These are phyloP conservation scores for Drosophila neonasuta DNA, from an alignment of 2,888 invertebrate genomes.

Conservation along the genomic window DNA sequence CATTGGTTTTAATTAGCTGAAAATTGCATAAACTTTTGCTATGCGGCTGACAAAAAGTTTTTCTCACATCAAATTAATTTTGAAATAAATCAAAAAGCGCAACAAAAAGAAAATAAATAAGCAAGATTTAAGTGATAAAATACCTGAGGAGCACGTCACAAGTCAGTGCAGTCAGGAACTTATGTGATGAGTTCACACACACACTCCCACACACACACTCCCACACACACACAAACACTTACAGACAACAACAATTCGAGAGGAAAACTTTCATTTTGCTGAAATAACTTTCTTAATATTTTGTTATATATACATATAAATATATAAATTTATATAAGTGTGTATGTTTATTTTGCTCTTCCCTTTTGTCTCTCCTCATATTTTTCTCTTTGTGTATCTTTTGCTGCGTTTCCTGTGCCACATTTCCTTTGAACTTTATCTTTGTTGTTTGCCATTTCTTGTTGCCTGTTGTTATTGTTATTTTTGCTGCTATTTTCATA, in stretches of 20 bases:
- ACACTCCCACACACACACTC: slow-evolving; percentile 8
- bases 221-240: neutral
- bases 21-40: slow-evolving; percentile 18
- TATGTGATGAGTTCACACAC: slow-evolving; percentile 30
- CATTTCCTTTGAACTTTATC: slow-evolving; percentile 73
- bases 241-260: slow-evolving; percentile 15
- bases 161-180: slow-evolving; percentile 17
- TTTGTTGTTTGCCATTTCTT: slow-evolving; percentile 63
- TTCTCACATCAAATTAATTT: slow-evolving; percentile 44
- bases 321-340: neutral
- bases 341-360: slow-evolving; percentile 17
- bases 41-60: slow-evolving; percentile 27
- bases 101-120: slow-evolving; percentile 19
- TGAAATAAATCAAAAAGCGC: slow-evolving; percentile 41
- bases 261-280: slow-evolving; percentile 61
- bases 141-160: slow-evolving; percentile 44
- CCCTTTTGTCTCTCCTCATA: slow-evolving; percentile 31
- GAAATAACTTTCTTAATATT: slow-evolving; percentile 71
- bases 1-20: slow-evolving; percentile 43
- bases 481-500: slow-evolving; percentile 57
- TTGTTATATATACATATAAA: slow-evolving; percentile 48
- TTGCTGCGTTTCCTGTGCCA: slow-evolving; percentile 63
- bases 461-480: slow-evolving; percentile 20
- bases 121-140: slow-evolving; percentile 40
- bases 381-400: slow-evolving; percentile 50